phyloP scores from a whole-genome alignment of 2,797 vertebrate genomes.

The Clarias fuscus region DNA sequence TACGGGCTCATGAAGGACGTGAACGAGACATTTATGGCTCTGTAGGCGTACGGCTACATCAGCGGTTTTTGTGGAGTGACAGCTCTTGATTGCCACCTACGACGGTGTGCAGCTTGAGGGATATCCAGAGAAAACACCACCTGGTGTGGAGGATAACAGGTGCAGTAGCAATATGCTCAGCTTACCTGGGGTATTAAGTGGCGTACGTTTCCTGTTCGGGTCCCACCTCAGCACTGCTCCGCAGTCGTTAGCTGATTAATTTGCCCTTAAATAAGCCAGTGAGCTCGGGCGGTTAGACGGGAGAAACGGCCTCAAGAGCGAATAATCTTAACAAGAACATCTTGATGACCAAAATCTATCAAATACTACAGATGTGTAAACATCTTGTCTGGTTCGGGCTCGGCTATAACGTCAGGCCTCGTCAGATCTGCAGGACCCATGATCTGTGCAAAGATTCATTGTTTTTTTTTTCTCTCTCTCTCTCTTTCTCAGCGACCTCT shows the following conservation, averaged over 20 bases:
- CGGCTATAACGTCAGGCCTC: constrained; percentile 6
- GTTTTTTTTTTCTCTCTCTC: neutral
- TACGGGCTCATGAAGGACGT: neutral
- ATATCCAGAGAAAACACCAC: constrained; percentile 46
- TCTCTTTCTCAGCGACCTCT: neutral
- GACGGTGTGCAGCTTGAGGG: constrained; percentile 7
- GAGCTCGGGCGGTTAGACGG: constrained; percentile 22
- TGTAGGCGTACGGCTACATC: neutral
- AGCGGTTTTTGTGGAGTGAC: neutral
- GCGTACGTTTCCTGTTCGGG: neutral
- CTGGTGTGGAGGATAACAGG: constrained; percentile 42
- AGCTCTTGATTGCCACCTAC: constrained; percentile 8
- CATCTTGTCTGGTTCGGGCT: neutral
- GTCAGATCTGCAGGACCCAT: neutral
- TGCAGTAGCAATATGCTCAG: constrained; percentile 44
- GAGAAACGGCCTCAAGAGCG: constrained; percentile 13
- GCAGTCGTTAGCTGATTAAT: constrained; percentile 44
- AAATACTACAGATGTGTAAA: neutral
- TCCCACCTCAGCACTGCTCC: constrained; percentile 34
- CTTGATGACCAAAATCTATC: neutral
- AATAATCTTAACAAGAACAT: neutral
- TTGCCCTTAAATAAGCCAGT: constrained; percentile 35
- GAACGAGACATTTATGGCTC: neutral
- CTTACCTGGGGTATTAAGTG: constrained; percentile 32
- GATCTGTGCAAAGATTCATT: constrained; percentile 16